Evolutionary conservation across 2,797 vertebrate species (phyloP), one percentile per base, ranked within the genome.

Genomic region (Fundulus diaphanus): DNA sequence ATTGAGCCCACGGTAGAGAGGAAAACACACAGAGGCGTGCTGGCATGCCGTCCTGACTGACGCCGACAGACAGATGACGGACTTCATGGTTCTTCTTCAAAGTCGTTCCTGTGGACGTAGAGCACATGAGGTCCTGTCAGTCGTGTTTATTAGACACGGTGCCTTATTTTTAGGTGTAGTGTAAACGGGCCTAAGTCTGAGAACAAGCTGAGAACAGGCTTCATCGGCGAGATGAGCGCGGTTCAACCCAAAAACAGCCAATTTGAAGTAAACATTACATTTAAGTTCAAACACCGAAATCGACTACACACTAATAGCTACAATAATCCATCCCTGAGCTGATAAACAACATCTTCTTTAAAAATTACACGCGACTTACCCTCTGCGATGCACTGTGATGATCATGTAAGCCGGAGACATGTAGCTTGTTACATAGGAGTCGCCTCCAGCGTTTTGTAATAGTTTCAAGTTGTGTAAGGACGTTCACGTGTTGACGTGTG

Each of bases 391-490:
- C 71, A 12, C 59, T 63, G 18, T 66, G 5, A 22, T 66, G 5
- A 22, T 18, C 3, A 7, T 33, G 63, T 9, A 9, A 42, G 7
- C 22, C 20, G 9, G 49, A 68, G 67, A 68, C 66, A 68, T 31
- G 49, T 24, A 2, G 1, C 74, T 0, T 24, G 11, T 79, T 73
- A 79, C 54, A 63, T 40, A 73, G 31, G 72, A 51, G 29, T 66
- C 16, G 0, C 24, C 13, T 7, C 33, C 71, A 66, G 6, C 0
- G 83, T 86, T 89, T 76, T 67, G 37, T 86, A 85, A 85, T 1
- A 0, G n/a, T n/a, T n/a, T n/a, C n/a, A 42, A 18, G 2, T 83
- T 77, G 79, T 83, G 82, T 85, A 83, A 86, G 70, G 5, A 22
- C 4, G 18, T 63, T 15, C 2, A 27, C 80, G 82, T 84, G 77